A percentile compares a stretch with the other conserved stretches of the same genome.
Evolutionary conservation across 2,113 vertebrate species (phyloP).

Genomic region (Rhizomys pruinosus): DNA sequence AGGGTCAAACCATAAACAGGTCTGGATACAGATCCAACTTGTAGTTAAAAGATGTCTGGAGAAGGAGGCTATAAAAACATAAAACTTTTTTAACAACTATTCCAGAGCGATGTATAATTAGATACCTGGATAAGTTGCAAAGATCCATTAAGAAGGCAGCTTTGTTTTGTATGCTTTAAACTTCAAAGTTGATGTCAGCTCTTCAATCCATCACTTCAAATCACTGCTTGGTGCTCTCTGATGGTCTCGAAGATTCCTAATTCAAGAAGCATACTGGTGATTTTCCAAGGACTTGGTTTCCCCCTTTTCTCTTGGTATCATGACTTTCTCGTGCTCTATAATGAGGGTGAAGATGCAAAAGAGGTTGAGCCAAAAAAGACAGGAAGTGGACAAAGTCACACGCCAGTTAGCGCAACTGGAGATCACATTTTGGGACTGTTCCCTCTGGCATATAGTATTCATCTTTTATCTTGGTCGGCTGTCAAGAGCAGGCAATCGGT

Average conservation of each 20-base stretch:
- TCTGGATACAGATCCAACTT: conserved; percentile 50
- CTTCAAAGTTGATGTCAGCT: not conserved
- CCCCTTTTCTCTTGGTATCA: not conserved
- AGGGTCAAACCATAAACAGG: conserved; percentile 52
- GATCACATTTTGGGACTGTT: conserved; percentile 84
- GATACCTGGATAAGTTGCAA: conserved; percentile 39
- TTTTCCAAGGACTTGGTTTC: not conserved
- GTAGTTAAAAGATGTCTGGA: conserved; percentile 57
- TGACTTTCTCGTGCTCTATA: not conserved
- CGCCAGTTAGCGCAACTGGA: conserved; percentile 84
- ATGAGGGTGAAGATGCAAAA: conserved; percentile 86
- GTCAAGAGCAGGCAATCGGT: conserved; percentile 81
- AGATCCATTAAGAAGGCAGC: conserved; percentile 17
- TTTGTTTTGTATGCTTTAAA: not conserved
- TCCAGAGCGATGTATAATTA: conserved; percentile 48
- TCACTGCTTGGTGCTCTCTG: not conserved
- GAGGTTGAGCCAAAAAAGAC: conserved; percentile 85
- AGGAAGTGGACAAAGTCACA: conserved; percentile 88
- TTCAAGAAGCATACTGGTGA: not conserved
- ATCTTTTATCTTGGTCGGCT: conserved; percentile 83
- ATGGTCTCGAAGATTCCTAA: conserved; percentile 24
- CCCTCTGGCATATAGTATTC: conserved; percentile 72
- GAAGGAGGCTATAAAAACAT: conserved; percentile 62
- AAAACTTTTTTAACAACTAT: conserved; percentile 56
- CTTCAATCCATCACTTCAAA: not conserved